Conservation (phyloP, 2,888 invertebrate genomes). For the Chrysolina americana region DNA sequence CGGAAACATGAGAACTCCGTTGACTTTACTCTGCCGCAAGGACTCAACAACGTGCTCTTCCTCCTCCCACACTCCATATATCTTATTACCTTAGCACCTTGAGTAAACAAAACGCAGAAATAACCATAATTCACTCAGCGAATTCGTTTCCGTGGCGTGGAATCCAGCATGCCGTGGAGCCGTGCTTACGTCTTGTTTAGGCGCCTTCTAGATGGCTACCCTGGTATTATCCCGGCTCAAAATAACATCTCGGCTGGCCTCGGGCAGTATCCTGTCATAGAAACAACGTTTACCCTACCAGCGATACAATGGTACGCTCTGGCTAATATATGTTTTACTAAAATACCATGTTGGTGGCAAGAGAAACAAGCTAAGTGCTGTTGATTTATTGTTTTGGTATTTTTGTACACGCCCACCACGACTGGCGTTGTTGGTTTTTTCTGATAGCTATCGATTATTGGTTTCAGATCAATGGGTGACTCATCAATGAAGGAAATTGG, state of each 20-base stretch:
- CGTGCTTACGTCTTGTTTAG: conserved; percentile 66
- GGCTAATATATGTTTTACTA: conserved; percentile 63
- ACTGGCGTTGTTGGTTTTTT: conserved; percentile 43
- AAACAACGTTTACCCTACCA: conserved; percentile 46
- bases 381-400: conserved; percentile 56
- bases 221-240: conserved; percentile 60
- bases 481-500: conserved; percentile 14
- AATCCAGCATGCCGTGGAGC: conserved; percentile 55
- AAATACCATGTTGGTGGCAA: conserved; percentile 64
- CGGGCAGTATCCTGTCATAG: conserved; percentile 63
- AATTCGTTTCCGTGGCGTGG: conserved; percentile 53
- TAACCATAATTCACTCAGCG: conserved; percentile 45
- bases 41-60: conserved; percentile 4
- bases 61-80: conserved; percentile 27
- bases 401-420: conserved; percentile 51
- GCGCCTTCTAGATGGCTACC: conserved; percentile 64
- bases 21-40: not conserved
- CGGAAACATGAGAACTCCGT: not conserved
- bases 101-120: conserved; percentile 43
- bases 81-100: conserved; percentile 43
- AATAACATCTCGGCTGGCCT: conserved; percentile 51
- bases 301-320: conserved; percentile 56
- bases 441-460: conserved; percentile 25
- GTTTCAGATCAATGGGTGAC: conserved; percentile 4
- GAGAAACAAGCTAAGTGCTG: conserved; percentile 43